Evolutionary conservation across 1,140 invertebrate genomes (phyloP), one percentile per base, ranked within the genome.

Genomic region (Drosophila triauraria): DNA sequence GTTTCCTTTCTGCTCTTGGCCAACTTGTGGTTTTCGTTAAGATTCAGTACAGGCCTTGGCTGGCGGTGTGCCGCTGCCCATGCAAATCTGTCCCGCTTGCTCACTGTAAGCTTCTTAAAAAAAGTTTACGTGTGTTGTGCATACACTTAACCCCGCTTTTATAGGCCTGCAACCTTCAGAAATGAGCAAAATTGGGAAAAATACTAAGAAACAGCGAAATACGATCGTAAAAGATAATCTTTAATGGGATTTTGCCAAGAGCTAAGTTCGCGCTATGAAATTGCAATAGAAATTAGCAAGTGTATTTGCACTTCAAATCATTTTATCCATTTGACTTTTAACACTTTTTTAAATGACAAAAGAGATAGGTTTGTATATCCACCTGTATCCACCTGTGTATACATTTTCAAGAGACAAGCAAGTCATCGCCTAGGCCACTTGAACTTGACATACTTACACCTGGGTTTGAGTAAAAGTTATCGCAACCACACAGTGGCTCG

Each of bases 381-480:
- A 38, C 17, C 32, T 20, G 15, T 38, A 35, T 40, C 35, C 15
- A 25, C 20, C 53, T 23, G 53, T 46, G 20, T 47, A 61, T 46
- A 59, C 47, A 27, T n/a, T 17, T 25, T 13, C 32, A 60, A 79
- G 62, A 51, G 35, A 59, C 63, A 59, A 50, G 54, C 75, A 77
- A 68, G 62, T 77, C 47, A 79, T 69, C 65, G 65, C 54, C 65
- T 67, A 56, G 53, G 69, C 60, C 58, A 59, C 75, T 83, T 90
- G 85, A 90, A 90, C 85, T 90, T 90, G 85, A 90, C 85, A 90
- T 62, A 90, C 83, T 79, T 90, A 78, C 74, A 67, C 51, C n/a
- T 42, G 8, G 23, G 46, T 64, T 79, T 46, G 51, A 44, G 76
- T 78, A 78, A 78, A 78, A 78, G 76, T 78, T 46, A 78, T 72